phyloP scores from a whole-genome alignment of 2,113 vertebrate genomes.

The Charina bottae region DNA sequence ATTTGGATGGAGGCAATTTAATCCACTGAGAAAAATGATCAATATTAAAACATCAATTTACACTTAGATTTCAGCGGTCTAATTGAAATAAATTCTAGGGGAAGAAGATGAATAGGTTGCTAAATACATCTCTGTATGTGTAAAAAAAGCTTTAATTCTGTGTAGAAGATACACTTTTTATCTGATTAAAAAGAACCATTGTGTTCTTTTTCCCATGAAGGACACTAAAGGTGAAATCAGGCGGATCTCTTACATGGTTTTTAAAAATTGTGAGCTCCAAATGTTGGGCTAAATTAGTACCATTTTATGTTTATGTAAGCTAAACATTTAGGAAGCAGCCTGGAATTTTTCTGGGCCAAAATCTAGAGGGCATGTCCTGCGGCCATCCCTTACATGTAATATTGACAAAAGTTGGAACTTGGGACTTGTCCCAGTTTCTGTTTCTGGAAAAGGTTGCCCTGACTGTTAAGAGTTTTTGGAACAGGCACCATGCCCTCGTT shows the following conservation, averaged over 20 bases:
- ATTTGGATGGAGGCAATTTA: not conserved
- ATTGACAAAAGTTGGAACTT: not conserved
- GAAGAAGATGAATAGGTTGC: not conserved
- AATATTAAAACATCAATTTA: not conserved
- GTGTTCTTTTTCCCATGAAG: not conserved
- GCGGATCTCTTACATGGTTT: not conserved
- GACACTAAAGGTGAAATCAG: not conserved
- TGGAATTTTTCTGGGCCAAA: not conserved
- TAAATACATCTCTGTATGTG: not conserved
- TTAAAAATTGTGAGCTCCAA: not conserved
- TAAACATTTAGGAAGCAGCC: not conserved
- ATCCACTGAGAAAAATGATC: not conserved
- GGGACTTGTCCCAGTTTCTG: not conserved
- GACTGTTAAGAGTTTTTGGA: not conserved
- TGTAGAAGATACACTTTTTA: not conserved
- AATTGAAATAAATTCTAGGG: not conserved
- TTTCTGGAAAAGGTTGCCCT: not conserved
- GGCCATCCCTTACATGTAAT: not conserved
- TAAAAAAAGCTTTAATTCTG: not conserved
- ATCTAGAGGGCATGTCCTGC: not conserved
- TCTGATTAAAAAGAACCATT: not conserved
- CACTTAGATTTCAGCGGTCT: not conserved
- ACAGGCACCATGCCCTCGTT: not conserved
- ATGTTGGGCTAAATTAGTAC: not conserved
- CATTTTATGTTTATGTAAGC: not conserved